These are phyloP conservation scores for Apocheima hispidaria DNA, from an alignment of 2,888 invertebrate genomes.

Conservation along the genomic window DNA sequence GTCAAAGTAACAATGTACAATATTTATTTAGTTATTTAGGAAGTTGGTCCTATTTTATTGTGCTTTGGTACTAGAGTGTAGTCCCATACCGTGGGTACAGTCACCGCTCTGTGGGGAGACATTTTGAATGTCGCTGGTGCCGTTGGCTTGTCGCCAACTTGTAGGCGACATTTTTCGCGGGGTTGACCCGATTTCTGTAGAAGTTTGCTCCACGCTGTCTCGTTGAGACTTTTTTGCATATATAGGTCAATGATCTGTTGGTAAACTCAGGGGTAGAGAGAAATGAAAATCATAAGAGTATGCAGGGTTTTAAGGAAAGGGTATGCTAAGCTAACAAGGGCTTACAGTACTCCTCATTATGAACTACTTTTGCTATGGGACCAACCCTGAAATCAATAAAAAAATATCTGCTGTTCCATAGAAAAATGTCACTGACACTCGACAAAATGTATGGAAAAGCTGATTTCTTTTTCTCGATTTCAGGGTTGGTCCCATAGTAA, in stretches of 20 bases:
- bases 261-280: slow-evolving; percentile 6
- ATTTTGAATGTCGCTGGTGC: slow-evolving; percentile 59
- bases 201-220: slow-evolving; percentile 68
- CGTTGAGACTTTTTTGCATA: slow-evolving; percentile 48
- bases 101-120: slow-evolving; percentile 48
- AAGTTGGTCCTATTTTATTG: not conserved
- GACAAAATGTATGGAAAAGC: too few species aligned
- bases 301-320: too few species aligned
- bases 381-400: too few species aligned
- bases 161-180: slow-evolving; percentile 71
- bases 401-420: too few species aligned
- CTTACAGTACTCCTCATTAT: too few species aligned
- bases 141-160: slow-evolving; percentile 67
- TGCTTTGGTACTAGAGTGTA: slow-evolving; percentile 13
- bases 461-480: too few species aligned
- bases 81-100: slow-evolving; percentile 14
- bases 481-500: too few species aligned
- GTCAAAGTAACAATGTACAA: slow-evolving; percentile 1
- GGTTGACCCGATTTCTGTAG: slow-evolving; percentile 66
- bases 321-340: too few species aligned
- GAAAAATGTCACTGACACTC: too few species aligned
- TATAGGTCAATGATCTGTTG: slow-evolving; percentile 52
- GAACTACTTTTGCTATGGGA: too few species aligned
- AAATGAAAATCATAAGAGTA: not conserved
- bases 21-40: not conserved